Conservation (phyloP, 2,113 vertebrate species). For the Natator depressus region DNA sequence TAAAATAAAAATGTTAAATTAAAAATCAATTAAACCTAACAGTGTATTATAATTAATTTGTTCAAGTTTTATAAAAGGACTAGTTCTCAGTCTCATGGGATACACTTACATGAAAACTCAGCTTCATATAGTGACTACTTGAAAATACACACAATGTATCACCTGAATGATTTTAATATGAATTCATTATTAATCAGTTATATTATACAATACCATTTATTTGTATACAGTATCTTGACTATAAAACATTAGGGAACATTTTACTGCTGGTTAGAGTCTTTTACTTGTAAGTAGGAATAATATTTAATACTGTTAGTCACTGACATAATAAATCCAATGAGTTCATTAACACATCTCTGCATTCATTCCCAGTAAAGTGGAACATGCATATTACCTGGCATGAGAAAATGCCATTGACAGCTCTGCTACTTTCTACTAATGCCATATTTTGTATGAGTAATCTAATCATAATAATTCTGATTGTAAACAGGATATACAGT, state of each 20-base stretch:
- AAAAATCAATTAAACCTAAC: background rate
- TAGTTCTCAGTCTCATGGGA: rapidly evolving
- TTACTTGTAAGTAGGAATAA: background rate
- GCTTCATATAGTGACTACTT: background rate
- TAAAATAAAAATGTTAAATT: background rate
- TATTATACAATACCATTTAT: background rate
- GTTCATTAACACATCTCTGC: rapidly evolving
- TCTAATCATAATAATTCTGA: rapidly evolving
- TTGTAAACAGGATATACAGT: rapidly evolving
- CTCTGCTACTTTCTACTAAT: background rate
- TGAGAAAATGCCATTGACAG: rapidly evolving
- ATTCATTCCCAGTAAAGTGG: rapidly evolving
- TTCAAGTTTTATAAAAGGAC: background rate
- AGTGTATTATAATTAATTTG: rapidly evolving
- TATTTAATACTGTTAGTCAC: background rate
- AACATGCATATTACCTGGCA: rapidly evolving
- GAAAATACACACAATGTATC: rapidly evolving
- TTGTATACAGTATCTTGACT: background rate
- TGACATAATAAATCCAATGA: background rate
- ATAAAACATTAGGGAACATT: background rate
- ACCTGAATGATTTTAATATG: rapidly evolving
- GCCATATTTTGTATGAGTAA: rapidly evolving
- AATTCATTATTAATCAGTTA: background rate
- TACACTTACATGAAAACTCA: background rate
- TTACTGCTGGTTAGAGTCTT: rapidly evolving